These are phyloP conservation scores for Poecilobothrus nobilitatus DNA, from an alignment of 2,888 invertebrate genomes.

Conservation along the genomic window DNA sequence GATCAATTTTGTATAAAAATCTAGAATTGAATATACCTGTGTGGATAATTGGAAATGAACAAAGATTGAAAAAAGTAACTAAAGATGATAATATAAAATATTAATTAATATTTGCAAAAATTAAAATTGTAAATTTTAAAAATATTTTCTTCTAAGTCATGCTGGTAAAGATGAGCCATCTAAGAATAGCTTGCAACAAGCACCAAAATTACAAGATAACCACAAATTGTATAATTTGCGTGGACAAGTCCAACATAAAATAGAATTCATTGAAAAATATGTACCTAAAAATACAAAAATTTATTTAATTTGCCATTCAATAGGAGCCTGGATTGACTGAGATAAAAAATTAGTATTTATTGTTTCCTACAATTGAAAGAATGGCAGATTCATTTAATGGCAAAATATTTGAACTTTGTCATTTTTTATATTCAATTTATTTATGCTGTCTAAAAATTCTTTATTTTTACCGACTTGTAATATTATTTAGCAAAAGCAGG, in stretches of 20 bases:
- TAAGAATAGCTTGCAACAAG: too few relatives aligned
- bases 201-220: too few relatives aligned
- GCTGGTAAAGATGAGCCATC: conserved; percentile 81
- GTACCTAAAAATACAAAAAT: too few relatives aligned
- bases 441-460: conserved; percentile 47
- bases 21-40: conserved; percentile 55
- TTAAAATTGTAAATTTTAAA: not conserved
- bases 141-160: conserved; percentile 50
- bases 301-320: too few relatives aligned
- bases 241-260: too few relatives aligned
- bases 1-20: conserved; percentile 53
- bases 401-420: conserved; percentile 54
- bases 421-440: conserved; percentile 46
- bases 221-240: too few relatives aligned
- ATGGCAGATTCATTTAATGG: conserved; percentile 73
- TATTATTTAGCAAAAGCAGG: too few relatives aligned
- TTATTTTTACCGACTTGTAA: conserved; percentile 50
- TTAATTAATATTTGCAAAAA: too few relatives aligned
- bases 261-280: too few relatives aligned
- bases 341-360: conserved; percentile 57
- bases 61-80: not conserved
- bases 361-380: conserved; percentile 82
- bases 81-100: not conserved
- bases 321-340: conserved; percentile 68
- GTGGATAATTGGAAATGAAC: conserved; percentile 62